Evolutionary conservation across 2,113 vertebrate species (phyloP), one percentile per base, ranked within the genome.

Genomic region (Platichthys flesus): DNA sequence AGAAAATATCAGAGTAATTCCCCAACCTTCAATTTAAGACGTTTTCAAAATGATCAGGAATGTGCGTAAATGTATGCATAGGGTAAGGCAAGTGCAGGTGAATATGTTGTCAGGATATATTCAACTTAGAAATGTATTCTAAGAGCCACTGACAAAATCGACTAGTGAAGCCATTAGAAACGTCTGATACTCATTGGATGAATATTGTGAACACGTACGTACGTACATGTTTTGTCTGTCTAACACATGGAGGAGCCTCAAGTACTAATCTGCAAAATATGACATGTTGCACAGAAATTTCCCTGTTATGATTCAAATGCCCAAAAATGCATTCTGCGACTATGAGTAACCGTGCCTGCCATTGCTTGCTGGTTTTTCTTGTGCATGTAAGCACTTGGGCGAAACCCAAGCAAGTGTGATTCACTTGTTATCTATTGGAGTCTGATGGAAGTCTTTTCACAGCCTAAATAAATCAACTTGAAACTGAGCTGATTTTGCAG

Each of bases 401-500:
- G 21, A 78, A 79, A 73, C 47, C 45, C 67, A 13, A n/a, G 76
- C 6, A 1, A 61, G 55, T 4, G 21, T 82, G 76, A 87, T 75
- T 89, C 74, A 80, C 71, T 28, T 28, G 54, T 70, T n/a, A 62
- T 51, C 52, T 16, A 42, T 57, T 60, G 49, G 13, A 82, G 66
- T 83, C 70, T 62, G 71, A 31, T 49, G 58, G 77, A 78, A 62
- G 61, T 66, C 73, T 85, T 76, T 87, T 84, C 78, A 79, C 62
- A 72, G 65, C 5, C 4, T 78, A 24, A 90, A 89, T 85, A 84
- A 88, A 89, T 85, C 87, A 85, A 71, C 61, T 71, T 77, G 78
- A 85, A 89, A 88, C 78, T 54, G 63, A 87, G 76, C 82, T 66
- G 78, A 73, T 82, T 69, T 76, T 58, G 74, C 80, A 87, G 69